Conservation (phyloP, 2,797 vertebrate species). For the Pipistrellus nathusii region DNA sequence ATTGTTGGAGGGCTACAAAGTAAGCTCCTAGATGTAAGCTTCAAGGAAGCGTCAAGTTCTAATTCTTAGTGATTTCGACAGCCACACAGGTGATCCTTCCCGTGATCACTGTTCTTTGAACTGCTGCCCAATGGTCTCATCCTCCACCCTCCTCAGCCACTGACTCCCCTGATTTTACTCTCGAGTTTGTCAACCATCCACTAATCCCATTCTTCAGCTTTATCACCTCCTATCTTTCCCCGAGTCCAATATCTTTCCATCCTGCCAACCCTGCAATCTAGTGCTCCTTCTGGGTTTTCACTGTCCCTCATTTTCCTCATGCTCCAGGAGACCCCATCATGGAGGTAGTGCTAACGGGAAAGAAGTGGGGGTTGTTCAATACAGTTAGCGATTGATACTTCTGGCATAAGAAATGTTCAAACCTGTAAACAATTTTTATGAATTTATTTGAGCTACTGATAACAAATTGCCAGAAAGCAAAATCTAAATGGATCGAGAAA, state of each 20-base stretch:
- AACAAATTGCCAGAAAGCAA: background rate
- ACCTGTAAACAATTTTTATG: background rate
- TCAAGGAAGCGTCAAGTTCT: background rate
- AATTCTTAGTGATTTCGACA: background rate
- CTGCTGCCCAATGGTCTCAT: background rate
- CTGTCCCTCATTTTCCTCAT: background rate
- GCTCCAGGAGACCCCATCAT: too few relatives aligned
- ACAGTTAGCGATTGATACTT: background rate
- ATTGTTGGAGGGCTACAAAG: background rate
- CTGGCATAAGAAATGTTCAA: background rate
- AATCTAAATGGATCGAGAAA: background rate
- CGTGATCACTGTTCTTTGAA: background rate
- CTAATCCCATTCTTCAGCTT: background rate
- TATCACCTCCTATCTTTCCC: background rate
- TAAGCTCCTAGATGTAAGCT: background rate
- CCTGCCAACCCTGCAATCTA: background rate
- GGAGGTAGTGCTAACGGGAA: background rate
- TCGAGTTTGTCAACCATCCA: background rate
- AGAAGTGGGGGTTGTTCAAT: background rate
- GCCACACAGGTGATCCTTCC: background rate
- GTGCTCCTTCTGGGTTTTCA: background rate
- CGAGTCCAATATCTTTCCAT: background rate
- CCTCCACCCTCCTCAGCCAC: background rate
- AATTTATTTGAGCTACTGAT: background rate
- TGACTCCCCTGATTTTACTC: background rate